phyloP scores from a whole-genome alignment of 2,888 invertebrate genomes.

The Cremastobaeus sp. region DNA sequence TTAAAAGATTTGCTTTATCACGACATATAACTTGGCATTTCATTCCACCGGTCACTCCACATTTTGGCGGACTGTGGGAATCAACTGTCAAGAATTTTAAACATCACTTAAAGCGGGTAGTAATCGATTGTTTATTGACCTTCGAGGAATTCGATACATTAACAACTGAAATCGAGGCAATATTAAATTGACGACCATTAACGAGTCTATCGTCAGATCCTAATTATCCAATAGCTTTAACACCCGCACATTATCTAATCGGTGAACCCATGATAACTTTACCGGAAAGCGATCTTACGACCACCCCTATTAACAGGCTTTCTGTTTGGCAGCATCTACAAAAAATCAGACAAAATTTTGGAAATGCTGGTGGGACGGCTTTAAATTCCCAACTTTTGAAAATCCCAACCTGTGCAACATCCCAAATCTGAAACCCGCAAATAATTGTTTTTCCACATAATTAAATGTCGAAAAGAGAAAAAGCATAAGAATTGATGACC shows the following conservation, averaged over 20 bases:
- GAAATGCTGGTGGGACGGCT: too few species aligned
- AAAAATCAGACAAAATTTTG: background rate
- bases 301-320: background rate
- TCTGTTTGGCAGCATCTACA: background rate
- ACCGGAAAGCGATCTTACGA: background rate
- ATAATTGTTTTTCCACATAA: too few species aligned
- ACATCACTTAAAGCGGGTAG: background rate
- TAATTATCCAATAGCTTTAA: background rate
- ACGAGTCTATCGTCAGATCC: background rate
- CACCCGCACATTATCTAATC: background rate
- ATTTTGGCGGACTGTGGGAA: constrained; percentile 16
- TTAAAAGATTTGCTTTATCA: background rate
- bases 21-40: background rate
- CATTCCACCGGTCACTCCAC: constrained; percentile 1
- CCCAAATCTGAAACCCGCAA: too few species aligned
- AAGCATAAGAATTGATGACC: too few species aligned
- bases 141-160: too few species aligned
- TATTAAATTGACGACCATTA: background rate
- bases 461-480: too few species aligned
- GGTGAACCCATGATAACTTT: background rate
- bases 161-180: too few species aligned
- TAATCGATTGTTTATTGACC: background rate
- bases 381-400: too few species aligned
- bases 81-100: constrained; percentile 1
- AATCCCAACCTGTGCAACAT: too few species aligned